phyloP scores from a whole-genome alignment of 2,888 invertebrate species.

The Phasia obesa region DNA sequence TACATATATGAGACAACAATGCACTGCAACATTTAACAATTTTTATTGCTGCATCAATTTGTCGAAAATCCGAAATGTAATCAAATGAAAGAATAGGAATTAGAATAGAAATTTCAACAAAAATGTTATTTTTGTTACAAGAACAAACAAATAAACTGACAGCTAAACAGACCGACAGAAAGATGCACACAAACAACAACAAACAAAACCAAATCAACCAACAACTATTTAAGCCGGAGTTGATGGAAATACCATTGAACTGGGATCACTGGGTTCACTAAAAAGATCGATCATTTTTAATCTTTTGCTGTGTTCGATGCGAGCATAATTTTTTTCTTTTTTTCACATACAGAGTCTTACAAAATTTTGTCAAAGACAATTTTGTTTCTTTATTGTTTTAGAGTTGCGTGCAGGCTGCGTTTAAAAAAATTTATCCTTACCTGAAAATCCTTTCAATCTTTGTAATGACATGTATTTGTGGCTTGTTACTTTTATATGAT shows the following conservation, averaged over 20 bases:
- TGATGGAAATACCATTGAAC: conserved; percentile 27
- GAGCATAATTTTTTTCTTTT: not conserved
- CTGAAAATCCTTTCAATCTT: conserved; percentile 55
- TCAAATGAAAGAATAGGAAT: conserved; percentile 57
- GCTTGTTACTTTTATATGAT: conserved; percentile 11
- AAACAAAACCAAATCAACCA: conserved; percentile 1
- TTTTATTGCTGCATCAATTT: conserved; percentile 58
- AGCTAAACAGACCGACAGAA: conserved; percentile 10
- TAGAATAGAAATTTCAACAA: conserved; percentile 52
- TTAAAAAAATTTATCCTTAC: conserved; percentile 34
- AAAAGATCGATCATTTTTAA: conserved; percentile 58
- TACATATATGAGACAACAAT: conserved; percentile 8
- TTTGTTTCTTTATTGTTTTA: not conserved
- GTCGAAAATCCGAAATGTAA: conserved; percentile 64
- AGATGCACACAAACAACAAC: conserved; percentile 4
- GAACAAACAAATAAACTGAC: conserved; percentile 54
- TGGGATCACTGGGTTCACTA: conserved; percentile 43
- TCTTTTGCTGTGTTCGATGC: conserved; percentile 6
- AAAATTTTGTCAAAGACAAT: conserved; percentile 47
- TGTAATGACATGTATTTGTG: conserved; percentile 38
- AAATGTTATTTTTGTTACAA: conserved; percentile 44
- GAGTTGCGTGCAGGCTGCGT: not conserved
- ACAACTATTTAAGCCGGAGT: conserved; percentile 13
- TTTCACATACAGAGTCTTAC: conserved; percentile 19
- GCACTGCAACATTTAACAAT: not conserved